A percentile compares a stretch with the other conserved stretches of the same genome.
Conservation (phyloP, 2,113 vertebrate species). For the Grallaria varia region DNA sequence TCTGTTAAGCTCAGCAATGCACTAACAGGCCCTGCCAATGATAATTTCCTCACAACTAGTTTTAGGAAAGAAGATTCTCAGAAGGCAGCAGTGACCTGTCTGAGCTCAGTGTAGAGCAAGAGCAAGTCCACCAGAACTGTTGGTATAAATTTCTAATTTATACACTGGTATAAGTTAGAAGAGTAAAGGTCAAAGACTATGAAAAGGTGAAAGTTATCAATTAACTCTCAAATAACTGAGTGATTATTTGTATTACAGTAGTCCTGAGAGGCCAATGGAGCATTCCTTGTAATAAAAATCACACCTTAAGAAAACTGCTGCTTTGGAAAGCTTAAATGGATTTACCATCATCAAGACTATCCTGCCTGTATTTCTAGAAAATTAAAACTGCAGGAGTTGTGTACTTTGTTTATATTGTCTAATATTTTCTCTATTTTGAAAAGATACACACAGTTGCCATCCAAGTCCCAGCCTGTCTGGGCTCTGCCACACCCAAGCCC, state of each 20-base stretch:
- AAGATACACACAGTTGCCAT: background rate
- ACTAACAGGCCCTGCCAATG: background rate
- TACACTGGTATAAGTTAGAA: background rate
- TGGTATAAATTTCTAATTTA: background rate
- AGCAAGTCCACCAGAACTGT: background rate
- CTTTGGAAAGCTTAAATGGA: background rate
- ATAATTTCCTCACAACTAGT: background rate
- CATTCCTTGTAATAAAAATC: background rate
- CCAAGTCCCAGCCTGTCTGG: background rate
- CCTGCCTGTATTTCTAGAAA: background rate
- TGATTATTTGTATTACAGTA: background rate
- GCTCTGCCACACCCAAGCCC: background rate
- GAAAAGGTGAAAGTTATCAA: constrained; percentile 7
- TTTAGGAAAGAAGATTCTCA: background rate
- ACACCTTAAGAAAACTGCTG: background rate
- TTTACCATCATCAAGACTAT: background rate
- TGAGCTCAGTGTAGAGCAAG: background rate
- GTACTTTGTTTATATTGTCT: background rate
- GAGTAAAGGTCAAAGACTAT: background rate
- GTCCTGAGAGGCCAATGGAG: background rate
- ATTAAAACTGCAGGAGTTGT: background rate
- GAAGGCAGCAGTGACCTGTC: background rate
- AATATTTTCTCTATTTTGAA: background rate
- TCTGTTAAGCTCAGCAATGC: background rate
- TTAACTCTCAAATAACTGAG: background rate